phyloP scores from a whole-genome alignment of 2,888 invertebrate species.

The Tineola bisselliella region DNA sequence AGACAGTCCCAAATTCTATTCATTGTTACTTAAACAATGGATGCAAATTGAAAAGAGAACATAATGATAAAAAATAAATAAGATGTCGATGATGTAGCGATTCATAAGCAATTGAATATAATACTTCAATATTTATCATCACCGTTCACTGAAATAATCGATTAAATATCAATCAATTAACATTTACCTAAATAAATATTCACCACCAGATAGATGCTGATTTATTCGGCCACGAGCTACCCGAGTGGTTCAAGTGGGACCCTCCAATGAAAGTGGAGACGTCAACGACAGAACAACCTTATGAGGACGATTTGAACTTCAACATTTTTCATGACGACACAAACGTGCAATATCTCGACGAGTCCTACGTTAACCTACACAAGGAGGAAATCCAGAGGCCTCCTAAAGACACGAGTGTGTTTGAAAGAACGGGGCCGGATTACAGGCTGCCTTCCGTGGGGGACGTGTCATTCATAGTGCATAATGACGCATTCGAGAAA shows the following conservation, averaged over 20 bases:
- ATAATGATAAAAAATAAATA: neutral
- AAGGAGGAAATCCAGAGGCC: slow-evolving; percentile 58
- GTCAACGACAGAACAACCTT: slow-evolving; percentile 43
- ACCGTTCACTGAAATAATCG: neutral
- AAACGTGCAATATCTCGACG: slow-evolving; percentile 57
- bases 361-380: slow-evolving; percentile 55
- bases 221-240: slow-evolving; percentile 45
- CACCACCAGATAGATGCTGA: slow-evolving; percentile 53
- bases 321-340: slow-evolving; percentile 57
- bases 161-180: neutral
- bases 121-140: neutral
- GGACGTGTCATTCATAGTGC: slow-evolving; percentile 70
- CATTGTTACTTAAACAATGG: slow-evolving; percentile 1
- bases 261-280: slow-evolving; percentile 49
- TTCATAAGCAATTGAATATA: neutral
- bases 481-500: slow-evolving; percentile 70
- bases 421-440: slow-evolving; percentile 52
- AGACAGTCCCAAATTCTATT: slow-evolving; percentile 2
- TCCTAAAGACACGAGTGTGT: slow-evolving; percentile 37
- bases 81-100: neutral
- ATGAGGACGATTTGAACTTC: slow-evolving; percentile 50
- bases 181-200: neutral
- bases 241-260: slow-evolving; percentile 61
- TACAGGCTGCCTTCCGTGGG: slow-evolving; percentile 50
- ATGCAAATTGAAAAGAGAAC: neutral